Conservation (phyloP, 2,113 vertebrate species). For the Elgaria multicarinata region DNA sequence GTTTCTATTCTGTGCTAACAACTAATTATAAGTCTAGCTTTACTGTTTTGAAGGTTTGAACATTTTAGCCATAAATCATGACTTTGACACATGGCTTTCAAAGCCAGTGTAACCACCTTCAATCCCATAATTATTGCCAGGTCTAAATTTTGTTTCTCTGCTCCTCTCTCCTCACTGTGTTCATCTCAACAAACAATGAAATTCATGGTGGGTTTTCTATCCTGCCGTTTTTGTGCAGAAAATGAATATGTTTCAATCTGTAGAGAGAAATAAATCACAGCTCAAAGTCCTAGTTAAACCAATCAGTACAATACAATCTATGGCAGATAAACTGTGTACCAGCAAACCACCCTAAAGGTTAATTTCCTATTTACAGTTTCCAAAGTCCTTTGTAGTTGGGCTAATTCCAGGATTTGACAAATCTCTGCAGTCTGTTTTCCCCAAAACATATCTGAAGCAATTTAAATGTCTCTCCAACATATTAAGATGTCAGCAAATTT, state of each 20-base stretch:
- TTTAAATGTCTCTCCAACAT: constrained; percentile 47
- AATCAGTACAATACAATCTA: not conserved
- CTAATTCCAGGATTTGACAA: constrained; percentile 54
- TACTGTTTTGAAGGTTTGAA: constrained; percentile 11
- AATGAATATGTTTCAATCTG: not conserved
- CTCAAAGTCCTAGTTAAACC: not conserved
- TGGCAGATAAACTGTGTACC: constrained; percentile 1
- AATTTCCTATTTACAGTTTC: constrained; percentile 40
- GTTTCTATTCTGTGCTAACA: not conserved
- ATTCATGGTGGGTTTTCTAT: not conserved
- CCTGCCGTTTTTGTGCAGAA: not conserved
- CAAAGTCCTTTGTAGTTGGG: constrained; percentile 45
- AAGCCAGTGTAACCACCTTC: constrained; percentile 16
- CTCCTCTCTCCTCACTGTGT: constrained; percentile 7
- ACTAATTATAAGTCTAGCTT: constrained; percentile 13
- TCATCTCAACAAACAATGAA: constrained; percentile 14
- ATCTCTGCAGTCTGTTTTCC: constrained; percentile 37
- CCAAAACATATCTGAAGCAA: constrained; percentile 37
- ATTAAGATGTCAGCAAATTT: constrained; percentile 43
- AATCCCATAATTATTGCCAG: constrained; percentile 28
- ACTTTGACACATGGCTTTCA: constrained; percentile 10
- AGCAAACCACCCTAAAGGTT: constrained; percentile 13
- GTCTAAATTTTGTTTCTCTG: constrained; percentile 1
- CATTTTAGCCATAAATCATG: not conserved
- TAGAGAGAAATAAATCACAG: constrained; percentile 9